Base-by-base conservation (phyloP, 2,113 vertebrate genomes). In the Solea solea region DNA sequence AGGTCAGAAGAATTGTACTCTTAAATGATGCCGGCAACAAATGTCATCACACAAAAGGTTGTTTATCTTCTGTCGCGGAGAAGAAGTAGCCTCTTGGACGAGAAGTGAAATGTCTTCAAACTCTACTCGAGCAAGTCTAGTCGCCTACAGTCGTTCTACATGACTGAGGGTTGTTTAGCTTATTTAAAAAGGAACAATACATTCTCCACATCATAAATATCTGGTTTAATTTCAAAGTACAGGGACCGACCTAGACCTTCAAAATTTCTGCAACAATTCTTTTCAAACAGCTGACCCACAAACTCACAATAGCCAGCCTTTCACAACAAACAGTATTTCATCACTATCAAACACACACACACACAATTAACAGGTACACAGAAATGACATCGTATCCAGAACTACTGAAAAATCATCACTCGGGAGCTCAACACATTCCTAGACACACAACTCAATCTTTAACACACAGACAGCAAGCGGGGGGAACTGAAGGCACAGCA, bases 391-490 rank as follows among this genome's bases (percentile, higher is more conserved):
- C 14, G 54, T 34, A 75, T 45, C 55, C 45, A 80, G 3, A 34
- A 72, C 49, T 45, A 44, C 14, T 76, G 13, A 25, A 48, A 2
- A 71, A 68, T 44, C 54, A 60, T 50, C 78, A 67, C 63, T 70
- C 9, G 58, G 52, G 1, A 52, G 72, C 21, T 25, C 58, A 56
- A 74, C 66, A 69, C 15, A 46, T 1, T 67, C 11, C 1, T 49
- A n/a, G 49, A 50, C 15, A n/a, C 49, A 16, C 51, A 71, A 16
- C 51, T 11, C 41, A 51, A 15, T 41, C 78, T 54, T 59, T 73
- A 79, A 81, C 84, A 88, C 64, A 87, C 84, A 84, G 71, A 87
- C 72, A 85, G 83, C 88, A 88, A 87, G 89, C 90, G 82, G 81
- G 74, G 74, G 70, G 58, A 77, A 76, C 63, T 72, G 67, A 66